These are phyloP conservation scores for Paradoxurus hermaphroditus DNA, from an alignment of 2,113 vertebrate species.

Conservation along the genomic window DNA sequence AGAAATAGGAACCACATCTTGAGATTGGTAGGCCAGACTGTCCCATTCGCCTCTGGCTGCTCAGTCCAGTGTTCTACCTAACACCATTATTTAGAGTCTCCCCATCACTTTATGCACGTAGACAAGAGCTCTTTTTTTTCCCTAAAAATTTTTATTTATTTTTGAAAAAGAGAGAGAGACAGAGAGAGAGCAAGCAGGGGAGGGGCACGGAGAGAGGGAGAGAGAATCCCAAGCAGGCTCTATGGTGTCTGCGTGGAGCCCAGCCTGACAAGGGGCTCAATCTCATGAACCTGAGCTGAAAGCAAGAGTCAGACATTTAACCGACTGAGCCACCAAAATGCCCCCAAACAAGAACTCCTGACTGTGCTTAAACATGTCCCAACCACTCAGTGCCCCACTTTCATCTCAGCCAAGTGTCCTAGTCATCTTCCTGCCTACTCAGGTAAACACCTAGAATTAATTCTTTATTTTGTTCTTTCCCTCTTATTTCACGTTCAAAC, in stretches of 20 bases:
- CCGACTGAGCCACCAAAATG: too few relatives aligned
- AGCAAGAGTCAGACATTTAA: too few relatives aligned
- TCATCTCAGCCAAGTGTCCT: background rate
- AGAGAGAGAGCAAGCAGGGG: too few relatives aligned
- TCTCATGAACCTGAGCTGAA: too few relatives aligned
- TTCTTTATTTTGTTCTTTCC: background rate
- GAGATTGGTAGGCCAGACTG: background rate
- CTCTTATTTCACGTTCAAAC: background rate
- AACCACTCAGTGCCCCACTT: background rate
- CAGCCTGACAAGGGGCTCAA: too few relatives aligned
- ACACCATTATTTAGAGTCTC: background rate
- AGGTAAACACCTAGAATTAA: background rate
- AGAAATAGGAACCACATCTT: background rate
- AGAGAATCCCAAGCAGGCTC: too few relatives aligned
- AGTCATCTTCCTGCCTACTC: background rate
- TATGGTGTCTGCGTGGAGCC: too few relatives aligned
- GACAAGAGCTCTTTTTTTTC: too few relatives aligned
- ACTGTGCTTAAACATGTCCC: background rate
- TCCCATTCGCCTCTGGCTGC: background rate
- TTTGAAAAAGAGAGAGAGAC: too few relatives aligned
- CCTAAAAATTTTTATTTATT: too few relatives aligned
- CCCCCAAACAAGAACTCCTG: background rate
- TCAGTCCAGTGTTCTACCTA: background rate
- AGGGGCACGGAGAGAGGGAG: too few relatives aligned
- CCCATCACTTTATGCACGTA: background rate